Evolutionary conservation across 1,140 invertebrate genomes (phyloP).

Genomic region (Aphelenchoides avenae): DNA sequence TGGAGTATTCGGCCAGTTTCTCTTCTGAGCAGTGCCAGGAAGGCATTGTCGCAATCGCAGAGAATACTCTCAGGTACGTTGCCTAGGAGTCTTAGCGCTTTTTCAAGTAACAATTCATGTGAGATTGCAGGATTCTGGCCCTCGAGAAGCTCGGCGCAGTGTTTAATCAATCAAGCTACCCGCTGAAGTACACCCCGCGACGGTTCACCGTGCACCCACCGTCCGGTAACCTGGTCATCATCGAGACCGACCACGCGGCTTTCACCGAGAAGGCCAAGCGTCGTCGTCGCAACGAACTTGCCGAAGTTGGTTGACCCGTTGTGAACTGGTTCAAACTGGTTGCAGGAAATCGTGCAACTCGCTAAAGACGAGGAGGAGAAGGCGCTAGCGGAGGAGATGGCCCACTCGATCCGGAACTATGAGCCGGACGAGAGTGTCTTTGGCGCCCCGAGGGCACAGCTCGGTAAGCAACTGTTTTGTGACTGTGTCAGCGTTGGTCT

Average conservation of each 20-base stretch:
- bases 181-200: slow-evolving; percentile 88
- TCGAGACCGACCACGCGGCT: slow-evolving; percentile 97
- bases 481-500: slow-evolving; percentile 63
- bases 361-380: slow-evolving; percentile 85
- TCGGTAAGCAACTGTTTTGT: slow-evolving; percentile 82
- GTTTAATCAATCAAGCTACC: slow-evolving; percentile 87
- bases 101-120: neutral
- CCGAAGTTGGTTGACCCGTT: slow-evolving; percentile 63
- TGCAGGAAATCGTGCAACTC: slow-evolving; percentile 84
- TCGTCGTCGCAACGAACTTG: slow-evolving; percentile 75
- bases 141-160: slow-evolving; percentile 96
- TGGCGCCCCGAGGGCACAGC: slow-evolving; percentile 89
- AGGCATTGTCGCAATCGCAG: slow-evolving; percentile 96
- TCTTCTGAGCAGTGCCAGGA: slow-evolving; percentile 98
- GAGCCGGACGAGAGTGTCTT: slow-evolving; percentile 86
- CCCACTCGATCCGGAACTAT: slow-evolving; percentile 88
- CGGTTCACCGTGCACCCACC: slow-evolving; percentile 90
- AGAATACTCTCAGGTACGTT: slow-evolving; percentile 79
- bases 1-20: slow-evolving; percentile 96
- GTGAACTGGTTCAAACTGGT: neutral
- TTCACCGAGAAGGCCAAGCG: slow-evolving; percentile 95
- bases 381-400: slow-evolving; percentile 90
- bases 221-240: slow-evolving; percentile 77
- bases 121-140: slow-evolving; percentile 75
- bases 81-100: no score